Conservation (phyloP, 2,113 vertebrate species). For the Alligator mississippiensis region DNA sequence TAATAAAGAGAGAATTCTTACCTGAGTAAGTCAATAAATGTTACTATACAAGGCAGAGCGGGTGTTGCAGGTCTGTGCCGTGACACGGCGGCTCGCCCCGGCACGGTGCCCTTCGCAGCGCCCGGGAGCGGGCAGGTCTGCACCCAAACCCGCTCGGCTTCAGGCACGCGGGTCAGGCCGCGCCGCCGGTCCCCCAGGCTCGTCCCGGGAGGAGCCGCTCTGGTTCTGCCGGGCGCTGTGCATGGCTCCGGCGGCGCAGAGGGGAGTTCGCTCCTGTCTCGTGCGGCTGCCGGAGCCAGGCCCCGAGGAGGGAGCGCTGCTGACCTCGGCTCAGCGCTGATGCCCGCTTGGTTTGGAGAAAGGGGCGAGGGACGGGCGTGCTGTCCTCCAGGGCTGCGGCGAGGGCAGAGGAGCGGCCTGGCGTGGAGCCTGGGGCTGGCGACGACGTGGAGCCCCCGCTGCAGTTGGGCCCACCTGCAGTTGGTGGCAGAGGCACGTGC, state of each 20-base stretch:
- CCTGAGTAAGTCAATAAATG: conserved; percentile 81
- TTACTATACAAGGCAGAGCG: conserved; percentile 69
- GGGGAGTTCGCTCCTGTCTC: not conserved
- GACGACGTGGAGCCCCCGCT: fast-evolving
- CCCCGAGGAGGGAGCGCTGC: too few relatives aligned
- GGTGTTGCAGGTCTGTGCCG: not conserved
- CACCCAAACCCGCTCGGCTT: fast-evolving
- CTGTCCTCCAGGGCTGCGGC: not conserved
- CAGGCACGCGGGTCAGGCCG: too few relatives aligned
- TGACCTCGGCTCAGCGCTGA: too few relatives aligned
- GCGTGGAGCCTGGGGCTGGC: not conserved
- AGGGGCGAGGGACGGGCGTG: not conserved
- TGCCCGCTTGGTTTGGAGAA: not conserved
- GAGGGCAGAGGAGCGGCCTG: fast-evolving
- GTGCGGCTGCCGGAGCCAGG: too few relatives aligned
- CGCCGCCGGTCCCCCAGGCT: not conserved
- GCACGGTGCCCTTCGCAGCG: too few relatives aligned
- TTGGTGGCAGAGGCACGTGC: too few relatives aligned
- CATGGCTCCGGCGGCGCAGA: conserved; percentile 1
- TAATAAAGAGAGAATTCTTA: conserved; percentile 82
- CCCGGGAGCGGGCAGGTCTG: too few relatives aligned
- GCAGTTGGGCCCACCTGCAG: too few relatives aligned
- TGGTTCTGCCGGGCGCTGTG: not conserved
- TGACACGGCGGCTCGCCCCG: not conserved
- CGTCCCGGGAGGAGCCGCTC: not conserved